Percentiles rank a stretch among this genome's conserved stretches.
Conservation (phyloP, 35 echinoderm and acorn worm genomes). For the Antedon bifida region DNA sequence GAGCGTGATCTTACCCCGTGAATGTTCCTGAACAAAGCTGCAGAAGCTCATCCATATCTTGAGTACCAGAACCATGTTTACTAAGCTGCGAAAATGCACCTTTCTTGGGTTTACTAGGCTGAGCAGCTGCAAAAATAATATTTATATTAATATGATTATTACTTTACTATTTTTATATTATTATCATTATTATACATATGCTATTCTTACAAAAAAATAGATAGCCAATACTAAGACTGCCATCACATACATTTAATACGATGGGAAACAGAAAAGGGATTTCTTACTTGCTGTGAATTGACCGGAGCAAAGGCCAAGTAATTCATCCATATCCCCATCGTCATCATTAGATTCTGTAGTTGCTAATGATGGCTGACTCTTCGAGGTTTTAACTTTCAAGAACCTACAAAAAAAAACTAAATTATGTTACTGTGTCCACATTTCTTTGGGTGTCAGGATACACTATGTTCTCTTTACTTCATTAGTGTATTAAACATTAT, state of each 20-base stretch:
- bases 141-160: no score
- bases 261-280: no score
- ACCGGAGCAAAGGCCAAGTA: conserved; percentile 77
- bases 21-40: conserved; percentile 90
- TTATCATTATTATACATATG: no score
- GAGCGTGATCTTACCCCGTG: conserved; percentile 26
- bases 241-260: no score
- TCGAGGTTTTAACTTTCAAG: conserved; percentile 59
- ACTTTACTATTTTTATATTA: no score
- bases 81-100: conserved; percentile 71
- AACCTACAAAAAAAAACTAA: conserved; percentile 23
- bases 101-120: conserved; percentile 17
- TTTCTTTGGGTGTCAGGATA: neutral
- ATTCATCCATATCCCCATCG: conserved; percentile 59
- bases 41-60: conserved; percentile 74
- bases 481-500: no score
- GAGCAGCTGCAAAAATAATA: neutral
- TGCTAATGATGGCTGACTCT: neutral
- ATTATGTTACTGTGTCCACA: neutral
- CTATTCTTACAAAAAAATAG: no score
- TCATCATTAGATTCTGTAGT: neutral
- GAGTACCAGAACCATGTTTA: conserved; percentile 25
- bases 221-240: no score
- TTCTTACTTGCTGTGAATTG: conserved; percentile 30
- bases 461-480: no score